A percentile compares a stretch with the other conserved stretches of the same genome.
Evolutionary conservation across 2,888 invertebrate species (phyloP).

Genomic region (Leptopilina myrica): DNA sequence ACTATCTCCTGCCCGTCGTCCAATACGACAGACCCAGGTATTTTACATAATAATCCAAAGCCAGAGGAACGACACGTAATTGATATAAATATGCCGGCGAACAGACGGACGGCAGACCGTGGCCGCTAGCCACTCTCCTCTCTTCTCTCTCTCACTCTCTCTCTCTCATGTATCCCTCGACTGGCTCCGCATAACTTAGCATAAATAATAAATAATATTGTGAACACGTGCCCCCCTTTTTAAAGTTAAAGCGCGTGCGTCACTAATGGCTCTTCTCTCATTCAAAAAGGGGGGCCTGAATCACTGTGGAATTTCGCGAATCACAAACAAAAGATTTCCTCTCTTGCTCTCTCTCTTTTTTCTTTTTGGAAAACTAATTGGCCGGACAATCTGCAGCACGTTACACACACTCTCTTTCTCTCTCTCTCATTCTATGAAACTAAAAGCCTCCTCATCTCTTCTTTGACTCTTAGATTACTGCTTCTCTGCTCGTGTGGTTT

Average conservation of each 20-base stretch:
- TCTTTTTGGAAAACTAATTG: conserved; percentile 40
- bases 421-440: neutral
- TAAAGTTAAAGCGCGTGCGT: conserved; percentile 68
- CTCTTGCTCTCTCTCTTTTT: too few species aligned
- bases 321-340: conserved; percentile 40
- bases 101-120: conserved; percentile 72
- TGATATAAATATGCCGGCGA: conserved; percentile 75
- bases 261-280: conserved; percentile 54
- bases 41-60: conserved; percentile 74
- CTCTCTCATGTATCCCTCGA: conserved; percentile 66
- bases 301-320: conserved; percentile 49
- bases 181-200: conserved; percentile 74
- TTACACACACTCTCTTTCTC: conserved; percentile 33
- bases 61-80: conserved; percentile 73
- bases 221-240: conserved; percentile 68
- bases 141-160: conserved; percentile 51
- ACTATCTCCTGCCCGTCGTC: conserved; percentile 50
- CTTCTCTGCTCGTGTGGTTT: conserved; percentile 1
- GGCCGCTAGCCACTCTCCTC: conserved; percentile 66
- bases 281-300: conserved; percentile 45
- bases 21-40: conserved; percentile 57
- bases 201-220: conserved; percentile 76
- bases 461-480: conserved; percentile 40
- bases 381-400: conserved; percentile 41
- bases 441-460: conserved; percentile 39